Percentiles rank a stretch among this genome's conserved stretches.
These are phyloP conservation scores for Eupithecia tripunctaria DNA, from an alignment of 2,888 invertebrate species.

Conservation along the genomic window DNA sequence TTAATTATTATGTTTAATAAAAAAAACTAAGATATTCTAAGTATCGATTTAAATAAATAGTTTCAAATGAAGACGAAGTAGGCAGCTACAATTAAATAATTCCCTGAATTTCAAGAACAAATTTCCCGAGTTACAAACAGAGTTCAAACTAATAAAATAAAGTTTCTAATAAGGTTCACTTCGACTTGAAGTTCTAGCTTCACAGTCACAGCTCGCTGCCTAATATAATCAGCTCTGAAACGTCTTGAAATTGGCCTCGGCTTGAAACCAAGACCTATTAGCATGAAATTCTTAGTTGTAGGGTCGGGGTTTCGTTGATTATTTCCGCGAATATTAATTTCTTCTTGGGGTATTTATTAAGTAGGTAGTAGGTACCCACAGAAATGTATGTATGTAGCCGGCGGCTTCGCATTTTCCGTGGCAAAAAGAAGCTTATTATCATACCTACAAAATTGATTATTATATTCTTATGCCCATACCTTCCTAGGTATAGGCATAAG, in stretches of 20 bases:
- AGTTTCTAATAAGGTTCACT: conserved; percentile 17
- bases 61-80: not conserved
- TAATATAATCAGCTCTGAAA: conserved; percentile 58
- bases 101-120: not conserved
- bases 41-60: not conserved
- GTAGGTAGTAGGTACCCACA: too few relatives aligned
- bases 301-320: not conserved
- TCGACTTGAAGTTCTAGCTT: conserved; percentile 18
- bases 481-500: too few relatives aligned
- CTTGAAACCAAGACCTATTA: conserved; percentile 59
- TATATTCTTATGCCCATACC: too few relatives aligned
- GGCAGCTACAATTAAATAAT: not conserved
- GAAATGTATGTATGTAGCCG: too few relatives aligned
- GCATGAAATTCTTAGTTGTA: conserved; percentile 49
- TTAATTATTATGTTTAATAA: too few relatives aligned
- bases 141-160: conserved; percentile 5
- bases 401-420: too few relatives aligned
- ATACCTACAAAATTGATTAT: too few relatives aligned
- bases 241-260: conserved; percentile 64
- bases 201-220: conserved; percentile 43
- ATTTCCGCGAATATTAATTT: not conserved
- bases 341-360: not conserved
- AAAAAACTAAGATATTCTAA: too few relatives aligned
- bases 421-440: too few relatives aligned
- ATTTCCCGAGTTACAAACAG: not conserved